A percentile compares a stretch with the other conserved stretches of the same genome.
These are phyloP conservation scores for Scrobipalpa atriplicella DNA, from an alignment of 2,888 invertebrate species.

Conservation along the genomic window DNA sequence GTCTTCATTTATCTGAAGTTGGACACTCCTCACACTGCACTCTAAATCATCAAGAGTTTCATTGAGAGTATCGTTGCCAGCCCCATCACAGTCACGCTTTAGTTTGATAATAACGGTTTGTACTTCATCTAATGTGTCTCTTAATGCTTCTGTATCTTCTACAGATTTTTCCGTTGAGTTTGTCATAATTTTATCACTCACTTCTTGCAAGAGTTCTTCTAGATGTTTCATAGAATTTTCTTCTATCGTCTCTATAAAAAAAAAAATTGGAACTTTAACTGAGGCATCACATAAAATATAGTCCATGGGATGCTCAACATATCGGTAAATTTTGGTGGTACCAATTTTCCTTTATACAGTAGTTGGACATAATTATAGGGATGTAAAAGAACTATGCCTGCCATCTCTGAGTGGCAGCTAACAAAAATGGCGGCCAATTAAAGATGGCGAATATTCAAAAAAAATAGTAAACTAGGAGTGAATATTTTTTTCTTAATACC, in stretches of 20 bases:
- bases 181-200: constrained; percentile 55
- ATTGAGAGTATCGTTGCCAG: constrained; percentile 65
- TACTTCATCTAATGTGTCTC: constrained; percentile 71
- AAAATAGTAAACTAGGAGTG: too few relatives aligned
- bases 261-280: not conserved
- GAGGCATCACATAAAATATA: not conserved
- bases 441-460: too few relatives aligned
- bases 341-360: too few relatives aligned
- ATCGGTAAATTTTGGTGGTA: too few relatives aligned
- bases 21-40: constrained; percentile 78
- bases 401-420: too few relatives aligned
- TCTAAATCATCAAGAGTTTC: constrained; percentile 79
- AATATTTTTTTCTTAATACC: too few relatives aligned
- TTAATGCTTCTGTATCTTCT: constrained; percentile 57
- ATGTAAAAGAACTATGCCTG: too few relatives aligned
- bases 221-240: constrained; percentile 57
- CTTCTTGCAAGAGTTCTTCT: constrained; percentile 58
- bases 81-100: constrained; percentile 66
- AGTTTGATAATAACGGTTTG: constrained; percentile 75
- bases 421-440: too few relatives aligned
- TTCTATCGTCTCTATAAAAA: constrained; percentile 45
- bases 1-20: constrained; percentile 71
- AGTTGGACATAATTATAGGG: too few relatives aligned
- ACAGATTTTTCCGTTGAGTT: constrained; percentile 41
- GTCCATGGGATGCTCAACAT: too few relatives aligned